Base-by-base conservation (phyloP, 2,888 invertebrate species). In the Sesia apiformis region DNA sequence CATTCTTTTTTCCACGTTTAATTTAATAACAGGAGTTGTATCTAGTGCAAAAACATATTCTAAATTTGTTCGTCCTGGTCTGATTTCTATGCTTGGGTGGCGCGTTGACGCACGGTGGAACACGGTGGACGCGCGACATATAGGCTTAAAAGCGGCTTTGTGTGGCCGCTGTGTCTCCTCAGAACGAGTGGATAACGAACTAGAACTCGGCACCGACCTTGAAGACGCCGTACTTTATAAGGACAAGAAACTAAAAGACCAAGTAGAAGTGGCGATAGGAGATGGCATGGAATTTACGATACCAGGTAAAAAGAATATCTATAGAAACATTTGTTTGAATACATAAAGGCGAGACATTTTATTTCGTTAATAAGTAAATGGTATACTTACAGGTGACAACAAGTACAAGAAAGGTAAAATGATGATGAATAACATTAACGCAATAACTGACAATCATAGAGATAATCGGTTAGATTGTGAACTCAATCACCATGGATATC, bases 251-350 rank as follows among this genome's bases (percentile, higher is more conserved):
- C 94, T 94, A 71, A 95, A 96, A 90, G 95, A 96, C 75, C 95
- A 96, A 84, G 91, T 96, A 64, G 97, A 97, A 90, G 96, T 97
- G 62, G 96, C 96, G 60, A 96, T 97, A 72, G 96, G 96, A 52
- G 96, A 96, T 78, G 96, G 96, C 64, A 96, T 97, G 95, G 97
- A 97, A 84, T 96, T 97, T 75, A 96, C 96, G 53, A 96, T 97
- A 90, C 96, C 96, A 83, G 96, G 96, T 93, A 91, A 60, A 55
- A 80, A 62, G 62, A 56, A 53, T 55, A 54, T 59, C 46, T 8
- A 46, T 46, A 38, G 39, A 23, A 6, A 4, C 4, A 4, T 3
- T 50, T 4, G 38, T 43, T 23, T 23, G 2, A 1, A 52, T 3
- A 3, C 39, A 52, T 5, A 52, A 52, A 6, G n/a, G 23, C n/a